A percentile compares a stretch with the other conserved stretches of the same genome.
Conservation (phyloP, 2,888 invertebrate species). For the Callosobruchus maculatus region DNA sequence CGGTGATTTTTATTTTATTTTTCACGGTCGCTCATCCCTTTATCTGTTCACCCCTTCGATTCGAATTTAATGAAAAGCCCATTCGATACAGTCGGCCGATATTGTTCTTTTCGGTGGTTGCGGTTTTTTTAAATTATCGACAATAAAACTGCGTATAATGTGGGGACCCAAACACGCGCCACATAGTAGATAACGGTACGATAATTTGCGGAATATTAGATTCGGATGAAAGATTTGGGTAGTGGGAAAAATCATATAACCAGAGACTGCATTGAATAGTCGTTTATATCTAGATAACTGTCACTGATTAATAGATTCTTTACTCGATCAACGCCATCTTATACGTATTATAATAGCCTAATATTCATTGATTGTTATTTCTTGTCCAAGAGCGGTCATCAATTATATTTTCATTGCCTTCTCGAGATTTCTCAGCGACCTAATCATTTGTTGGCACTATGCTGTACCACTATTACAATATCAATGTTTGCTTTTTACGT, state of each 20-base stretch:
- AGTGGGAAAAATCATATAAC: background rate
- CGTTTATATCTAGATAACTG: no score
- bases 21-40: constrained; percentile 34
- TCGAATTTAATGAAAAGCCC: constrained; percentile 30
- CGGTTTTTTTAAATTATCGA: constrained; percentile 7
- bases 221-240: background rate
- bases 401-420: no score
- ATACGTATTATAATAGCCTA: no score
- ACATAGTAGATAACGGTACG: background rate
- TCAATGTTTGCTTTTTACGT: no score
- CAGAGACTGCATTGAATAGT: no score
- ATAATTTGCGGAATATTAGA: background rate
- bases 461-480: no score
- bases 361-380: no score
- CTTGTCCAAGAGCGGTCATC: no score
- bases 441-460: no score
- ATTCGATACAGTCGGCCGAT: constrained; percentile 26
- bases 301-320: no score
- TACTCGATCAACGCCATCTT: no score
- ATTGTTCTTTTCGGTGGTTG: constrained; percentile 19
- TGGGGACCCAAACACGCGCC: background rate
- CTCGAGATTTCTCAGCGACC: no score
- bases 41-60: constrained; percentile 34
- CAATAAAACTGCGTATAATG: background rate
- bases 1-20: constrained; percentile 27